A percentile compares a stretch with the other conserved stretches of the same genome.
Conservation (phyloP, 2,797 vertebrate genomes). For the Malurus splendens region DNA sequence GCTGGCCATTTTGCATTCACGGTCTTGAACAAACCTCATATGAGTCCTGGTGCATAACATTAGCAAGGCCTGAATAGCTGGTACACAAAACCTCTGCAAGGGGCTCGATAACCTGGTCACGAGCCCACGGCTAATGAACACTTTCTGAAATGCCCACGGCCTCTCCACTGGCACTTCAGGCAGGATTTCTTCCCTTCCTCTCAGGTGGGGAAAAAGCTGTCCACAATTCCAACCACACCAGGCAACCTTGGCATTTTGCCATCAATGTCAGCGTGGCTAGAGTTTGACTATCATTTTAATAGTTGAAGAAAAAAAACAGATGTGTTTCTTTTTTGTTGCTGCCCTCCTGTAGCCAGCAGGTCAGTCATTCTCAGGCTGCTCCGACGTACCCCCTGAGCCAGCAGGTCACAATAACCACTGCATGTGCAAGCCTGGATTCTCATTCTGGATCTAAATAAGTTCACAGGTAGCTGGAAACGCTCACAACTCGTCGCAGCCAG, state of each 20-base stretch:
- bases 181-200: background rate
- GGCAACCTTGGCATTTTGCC: background rate
- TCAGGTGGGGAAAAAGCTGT: background rate
- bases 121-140: background rate
- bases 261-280: accelerated
- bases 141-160: background rate
- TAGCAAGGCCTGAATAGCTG: background rate
- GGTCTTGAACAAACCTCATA: background rate
- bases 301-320: background rate
- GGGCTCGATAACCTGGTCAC: background rate
- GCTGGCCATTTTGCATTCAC: background rate
- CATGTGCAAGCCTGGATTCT: background rate
- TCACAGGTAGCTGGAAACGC: background rate
- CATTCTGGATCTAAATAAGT: background rate
- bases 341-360: background rate
- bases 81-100: background rate
- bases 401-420: background rate
- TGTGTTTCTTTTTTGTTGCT: background rate
- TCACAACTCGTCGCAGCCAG: background rate
- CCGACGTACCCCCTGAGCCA: background rate
- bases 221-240: background rate
- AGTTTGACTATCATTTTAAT: background rate
- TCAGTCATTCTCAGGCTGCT: background rate
- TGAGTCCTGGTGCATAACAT: background rate
- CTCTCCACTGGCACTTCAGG: background rate